Evolutionary conservation across 2,113 vertebrate genomes (phyloP).

Genomic region (Rhinolophus ferrumequinum): DNA sequence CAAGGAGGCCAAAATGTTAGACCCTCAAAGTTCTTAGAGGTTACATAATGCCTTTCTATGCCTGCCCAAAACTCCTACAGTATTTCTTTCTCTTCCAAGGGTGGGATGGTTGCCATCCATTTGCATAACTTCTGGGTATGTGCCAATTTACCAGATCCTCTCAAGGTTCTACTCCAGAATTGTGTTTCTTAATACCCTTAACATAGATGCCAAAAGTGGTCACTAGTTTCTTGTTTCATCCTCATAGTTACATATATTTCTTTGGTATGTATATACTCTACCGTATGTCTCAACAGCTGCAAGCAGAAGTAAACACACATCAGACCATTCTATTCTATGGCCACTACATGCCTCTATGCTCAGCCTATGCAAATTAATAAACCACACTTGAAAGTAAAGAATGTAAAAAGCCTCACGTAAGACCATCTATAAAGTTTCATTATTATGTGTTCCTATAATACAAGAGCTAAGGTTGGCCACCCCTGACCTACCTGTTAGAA

Average conservation of each 20-base stretch:
- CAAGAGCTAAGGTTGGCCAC: background rate
- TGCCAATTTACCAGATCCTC: background rate
- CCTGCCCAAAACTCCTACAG: background rate
- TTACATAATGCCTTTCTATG: background rate
- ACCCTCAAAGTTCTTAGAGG: background rate
- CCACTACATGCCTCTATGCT: background rate
- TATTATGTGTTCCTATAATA: background rate
- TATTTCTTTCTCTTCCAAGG: constrained; percentile 9
- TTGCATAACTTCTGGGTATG: background rate
- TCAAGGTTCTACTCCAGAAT: background rate
- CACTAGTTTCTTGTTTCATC: constrained; percentile 44
- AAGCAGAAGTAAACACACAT: background rate
- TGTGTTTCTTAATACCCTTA: background rate
- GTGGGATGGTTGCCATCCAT: background rate
- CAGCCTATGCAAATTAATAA: background rate
- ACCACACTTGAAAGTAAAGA: background rate
- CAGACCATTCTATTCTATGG: background rate
- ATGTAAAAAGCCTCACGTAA: background rate
- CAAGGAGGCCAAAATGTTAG: background rate
- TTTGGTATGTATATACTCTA: background rate
- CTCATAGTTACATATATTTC: background rate
- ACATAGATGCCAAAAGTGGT: background rate
- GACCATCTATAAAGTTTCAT: constrained; percentile 20
- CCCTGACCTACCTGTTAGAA: background rate
- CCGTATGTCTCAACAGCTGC: background rate